Evolutionary conservation across 2,797 vertebrate species (phyloP), one percentile per base, ranked within the genome.

Genomic region (Delichon dasypus): DNA sequence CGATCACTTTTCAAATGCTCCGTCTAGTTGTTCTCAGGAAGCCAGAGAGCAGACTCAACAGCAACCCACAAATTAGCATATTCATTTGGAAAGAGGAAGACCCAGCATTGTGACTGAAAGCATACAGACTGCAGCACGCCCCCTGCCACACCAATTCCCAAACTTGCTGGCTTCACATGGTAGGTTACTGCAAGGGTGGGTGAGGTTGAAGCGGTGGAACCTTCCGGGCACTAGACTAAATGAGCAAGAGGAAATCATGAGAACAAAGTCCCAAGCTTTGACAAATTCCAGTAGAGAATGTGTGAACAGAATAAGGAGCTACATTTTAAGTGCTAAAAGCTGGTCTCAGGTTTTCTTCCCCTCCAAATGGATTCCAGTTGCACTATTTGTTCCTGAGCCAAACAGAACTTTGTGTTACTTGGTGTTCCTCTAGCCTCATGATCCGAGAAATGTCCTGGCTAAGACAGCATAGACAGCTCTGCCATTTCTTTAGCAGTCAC

Each of bases 81-180:
- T 20, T 85, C 6, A 54, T n/a, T 32, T 76, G 13, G 32, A 60
- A 76, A 67, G 30, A 67, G 45, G 68, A 60, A 51, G 54, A 75
- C 54, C 50, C 36, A 65, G 66, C 17, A 64, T 42, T 26, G 26
- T 18, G 10, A 77, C 42, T 54, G 55, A 26, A 70, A 48, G 42
- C 15, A 54, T 22, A 42, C 34, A 62, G 40, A 22, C 30, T 48
- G 42, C 30, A 81, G 38, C 38, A 68, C 11, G 18, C 0, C 19
- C 27, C 8, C 9, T 13, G 2, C 16, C 34, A 55, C 1, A 0
- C 4, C 23, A 38, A 2, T 19, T 77, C 61, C 32, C 21, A 15
- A 57, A 3, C 42, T 30, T 54, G 8, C 44, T 58, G 34, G 20
- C 38, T 73, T 88, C 36, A 79, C 23, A 9, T 23, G 34, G 42